Conservation (phyloP, 2,888 invertebrate genomes). For the Xestoiulus laeticollis region DNA sequence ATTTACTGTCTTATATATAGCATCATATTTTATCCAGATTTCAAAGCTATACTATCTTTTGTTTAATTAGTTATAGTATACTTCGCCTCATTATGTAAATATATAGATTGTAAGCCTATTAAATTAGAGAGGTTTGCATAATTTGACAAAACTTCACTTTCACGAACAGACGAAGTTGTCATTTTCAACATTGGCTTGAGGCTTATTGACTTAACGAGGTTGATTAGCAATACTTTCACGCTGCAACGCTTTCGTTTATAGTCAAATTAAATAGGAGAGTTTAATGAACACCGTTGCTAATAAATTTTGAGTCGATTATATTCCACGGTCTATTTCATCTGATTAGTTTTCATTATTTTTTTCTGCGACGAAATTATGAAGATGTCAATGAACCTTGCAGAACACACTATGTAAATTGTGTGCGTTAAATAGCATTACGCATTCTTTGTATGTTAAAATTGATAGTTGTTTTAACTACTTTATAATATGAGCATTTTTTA, state of each 20-base stretch:
- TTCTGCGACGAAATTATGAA: not conserved
- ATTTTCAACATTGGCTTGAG: not conserved
- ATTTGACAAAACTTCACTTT: not conserved
- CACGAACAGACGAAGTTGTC: not conserved
- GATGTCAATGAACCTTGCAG: not conserved
- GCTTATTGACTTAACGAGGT: not conserved
- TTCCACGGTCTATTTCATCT: not conserved
- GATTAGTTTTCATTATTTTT: not conserved
- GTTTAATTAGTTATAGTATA: not conserved
- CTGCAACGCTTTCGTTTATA: not conserved
- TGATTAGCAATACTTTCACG: conserved; percentile 8
- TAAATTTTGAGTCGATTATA: not conserved
- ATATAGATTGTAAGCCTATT: not conserved
- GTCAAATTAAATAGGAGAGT: not conserved
- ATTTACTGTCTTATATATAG: not conserved
- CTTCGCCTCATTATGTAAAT: not conserved
- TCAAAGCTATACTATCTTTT: not conserved
- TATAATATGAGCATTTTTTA: too few relatives aligned
- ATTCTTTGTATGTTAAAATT: not conserved
- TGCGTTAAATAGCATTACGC: not conserved
- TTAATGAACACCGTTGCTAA: not conserved
- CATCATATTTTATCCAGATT: not conserved
- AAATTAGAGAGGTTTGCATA: not conserved
- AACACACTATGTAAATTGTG: not conserved
- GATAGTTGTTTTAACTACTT: not conserved